Conservation (phyloP, 2,113 vertebrate species). For the Cynopterus brachyotis region DNA sequence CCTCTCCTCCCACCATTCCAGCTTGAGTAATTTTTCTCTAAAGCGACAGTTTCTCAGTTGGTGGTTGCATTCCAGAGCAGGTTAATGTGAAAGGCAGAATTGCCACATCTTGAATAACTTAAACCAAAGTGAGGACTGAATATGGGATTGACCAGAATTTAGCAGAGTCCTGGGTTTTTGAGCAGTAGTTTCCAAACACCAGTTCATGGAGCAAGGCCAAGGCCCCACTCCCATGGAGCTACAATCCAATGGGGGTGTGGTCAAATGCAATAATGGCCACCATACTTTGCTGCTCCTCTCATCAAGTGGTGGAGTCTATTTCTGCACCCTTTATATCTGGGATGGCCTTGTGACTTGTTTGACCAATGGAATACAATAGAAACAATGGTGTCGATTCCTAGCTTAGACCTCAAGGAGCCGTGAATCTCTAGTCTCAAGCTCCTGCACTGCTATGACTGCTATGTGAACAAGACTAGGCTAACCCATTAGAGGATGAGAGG, state of each 20-base stretch:
- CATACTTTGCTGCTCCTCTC: background rate
- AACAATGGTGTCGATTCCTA: background rate
- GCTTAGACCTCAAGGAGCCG: background rate
- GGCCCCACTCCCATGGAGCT: background rate
- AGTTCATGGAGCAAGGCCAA: slow-evolving; percentile 58
- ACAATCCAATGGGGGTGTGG: background rate
- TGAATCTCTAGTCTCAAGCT: background rate
- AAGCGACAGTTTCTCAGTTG: slow-evolving; percentile 79
- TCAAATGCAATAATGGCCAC: background rate
- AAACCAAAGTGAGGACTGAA: slow-evolving; percentile 48
- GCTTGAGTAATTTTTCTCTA: slow-evolving; percentile 77
- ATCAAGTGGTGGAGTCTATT: background rate
- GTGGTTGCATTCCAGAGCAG: slow-evolving; percentile 75
- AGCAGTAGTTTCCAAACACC: slow-evolving; percentile 43
- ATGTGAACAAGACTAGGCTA: background rate
- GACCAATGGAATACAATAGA: background rate
- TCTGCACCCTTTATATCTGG: background rate
- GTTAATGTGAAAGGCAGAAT: slow-evolving; percentile 74
- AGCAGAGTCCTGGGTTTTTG: background rate
- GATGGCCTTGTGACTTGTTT: background rate
- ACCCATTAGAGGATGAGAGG: background rate
- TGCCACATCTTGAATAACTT: slow-evolving; percentile 75
- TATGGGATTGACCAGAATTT: slow-evolving; percentile 54
- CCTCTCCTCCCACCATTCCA: slow-evolving; percentile 62
- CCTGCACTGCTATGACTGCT: background rate